Conservation (phyloP, 1,140 invertebrate species). For the Pseudomyrmex cubaensis region DNA sequence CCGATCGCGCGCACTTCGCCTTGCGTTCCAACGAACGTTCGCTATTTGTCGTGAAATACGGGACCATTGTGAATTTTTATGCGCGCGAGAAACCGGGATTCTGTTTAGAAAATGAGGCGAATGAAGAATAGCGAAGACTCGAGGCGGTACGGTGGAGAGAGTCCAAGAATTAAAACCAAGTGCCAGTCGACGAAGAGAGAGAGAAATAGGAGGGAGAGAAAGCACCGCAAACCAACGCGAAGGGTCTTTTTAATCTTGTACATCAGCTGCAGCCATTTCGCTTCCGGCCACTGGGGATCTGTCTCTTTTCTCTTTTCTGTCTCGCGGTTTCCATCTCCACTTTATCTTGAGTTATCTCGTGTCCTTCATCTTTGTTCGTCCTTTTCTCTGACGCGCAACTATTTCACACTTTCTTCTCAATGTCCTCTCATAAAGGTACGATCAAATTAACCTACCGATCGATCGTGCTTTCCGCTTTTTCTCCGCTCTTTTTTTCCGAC, state of each 20-base stretch:
- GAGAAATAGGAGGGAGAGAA: neutral
- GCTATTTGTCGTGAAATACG: constrained; percentile 48
- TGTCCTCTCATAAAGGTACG: constrained; percentile 22
- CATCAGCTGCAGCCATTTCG: constrained; percentile 68
- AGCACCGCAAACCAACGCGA: constrained; percentile 50
- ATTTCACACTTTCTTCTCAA: constrained; percentile 55
- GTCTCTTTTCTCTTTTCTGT: neutral
- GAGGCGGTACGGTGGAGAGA: neutral
- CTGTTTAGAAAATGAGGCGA: constrained; percentile 47
- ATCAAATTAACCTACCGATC: constrained; percentile 72
- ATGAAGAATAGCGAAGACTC: constrained; percentile 12
- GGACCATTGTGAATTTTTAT: constrained; percentile 1
- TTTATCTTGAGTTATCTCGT: constrained; percentile 17
- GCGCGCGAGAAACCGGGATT: neutral
- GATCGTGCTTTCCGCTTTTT: constrained; percentile 52
- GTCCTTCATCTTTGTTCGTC: constrained; percentile 31
- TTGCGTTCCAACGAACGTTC: constrained; percentile 4
- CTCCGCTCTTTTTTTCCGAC: neutral
- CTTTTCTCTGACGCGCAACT: neutral
- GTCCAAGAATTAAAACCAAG: constrained; percentile 49
- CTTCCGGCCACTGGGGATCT: constrained; percentile 48
- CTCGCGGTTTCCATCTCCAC: constrained; percentile 10
- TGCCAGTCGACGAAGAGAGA: neutral
- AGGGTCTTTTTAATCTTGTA: constrained; percentile 63
- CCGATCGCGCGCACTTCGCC: constrained; percentile 7